Conservation (phyloP, 2,797 vertebrate genomes). For the Babyrousa celebensis region DNA sequence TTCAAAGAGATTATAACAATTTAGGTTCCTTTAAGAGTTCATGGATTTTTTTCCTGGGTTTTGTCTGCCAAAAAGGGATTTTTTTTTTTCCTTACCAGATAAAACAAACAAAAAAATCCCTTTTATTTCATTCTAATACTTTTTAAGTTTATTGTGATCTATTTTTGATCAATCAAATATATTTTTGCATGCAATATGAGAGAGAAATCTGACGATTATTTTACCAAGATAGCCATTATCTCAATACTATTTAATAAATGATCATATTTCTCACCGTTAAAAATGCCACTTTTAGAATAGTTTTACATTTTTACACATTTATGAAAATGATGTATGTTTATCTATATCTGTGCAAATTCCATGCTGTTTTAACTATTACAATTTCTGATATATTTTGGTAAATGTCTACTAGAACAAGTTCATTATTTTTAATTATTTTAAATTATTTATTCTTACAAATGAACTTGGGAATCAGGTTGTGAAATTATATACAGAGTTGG, state of each 20-base stretch:
- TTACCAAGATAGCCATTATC: neutral
- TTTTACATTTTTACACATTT: neutral
- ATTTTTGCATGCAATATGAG: neutral
- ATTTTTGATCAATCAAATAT: slow-evolving; percentile 2
- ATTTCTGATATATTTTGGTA: neutral
- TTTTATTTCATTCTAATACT: neutral
- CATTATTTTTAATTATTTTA: neutral
- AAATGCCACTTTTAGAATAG: neutral
- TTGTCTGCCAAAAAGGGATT: neutral
- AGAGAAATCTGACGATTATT: neutral
- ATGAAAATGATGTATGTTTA: neutral
- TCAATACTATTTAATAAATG: neutral
- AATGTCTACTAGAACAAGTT: neutral
- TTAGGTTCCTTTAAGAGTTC: neutral
- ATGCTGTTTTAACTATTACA: neutral
- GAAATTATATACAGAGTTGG: neutral
- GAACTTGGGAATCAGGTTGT: neutral
- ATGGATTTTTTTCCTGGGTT: neutral
- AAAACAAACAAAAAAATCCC: neutral
- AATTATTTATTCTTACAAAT: neutral
- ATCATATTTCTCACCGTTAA: neutral
- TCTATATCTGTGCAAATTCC: neutral
- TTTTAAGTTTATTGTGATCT: neutral
- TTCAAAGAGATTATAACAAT: neutral
- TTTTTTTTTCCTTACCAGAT: neutral